Percentiles rank a stretch among this genome's conserved stretches.
Evolutionary conservation across 2,113 vertebrate genomes (phyloP).

Genomic region (Natator depressus): DNA sequence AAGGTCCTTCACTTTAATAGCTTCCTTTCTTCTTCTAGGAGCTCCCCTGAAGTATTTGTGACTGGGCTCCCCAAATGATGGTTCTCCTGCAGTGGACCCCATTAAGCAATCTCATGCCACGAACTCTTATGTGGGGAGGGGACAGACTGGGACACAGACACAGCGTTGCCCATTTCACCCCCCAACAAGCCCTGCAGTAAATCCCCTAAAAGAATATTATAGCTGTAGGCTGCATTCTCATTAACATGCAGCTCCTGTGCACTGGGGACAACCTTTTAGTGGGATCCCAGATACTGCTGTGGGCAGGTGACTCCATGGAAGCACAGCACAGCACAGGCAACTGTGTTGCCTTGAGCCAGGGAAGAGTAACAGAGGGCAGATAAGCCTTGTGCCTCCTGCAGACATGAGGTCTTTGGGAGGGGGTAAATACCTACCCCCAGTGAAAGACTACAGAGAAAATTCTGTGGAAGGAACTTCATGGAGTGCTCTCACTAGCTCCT

Average conservation of each 20-base stretch:
- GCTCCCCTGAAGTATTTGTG: neutral
- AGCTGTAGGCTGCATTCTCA: neutral
- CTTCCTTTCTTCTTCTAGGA: neutral
- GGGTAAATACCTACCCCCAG: neutral
- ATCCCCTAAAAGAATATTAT: neutral
- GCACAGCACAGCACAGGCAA: neutral
- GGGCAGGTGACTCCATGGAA: neutral
- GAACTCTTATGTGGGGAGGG: neutral
- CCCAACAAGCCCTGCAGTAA: neutral
- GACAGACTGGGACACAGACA: neutral
- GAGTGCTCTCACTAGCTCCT: neutral
- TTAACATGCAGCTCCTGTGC: neutral
- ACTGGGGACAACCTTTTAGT: neutral
- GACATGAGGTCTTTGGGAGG: neutral
- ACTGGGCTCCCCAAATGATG: neutral
- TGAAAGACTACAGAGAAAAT: neutral
- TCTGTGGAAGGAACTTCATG: neutral
- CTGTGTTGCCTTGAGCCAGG: neutral
- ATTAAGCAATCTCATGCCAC: fast-evolving
- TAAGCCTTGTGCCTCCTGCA: neutral
- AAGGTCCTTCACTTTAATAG: neutral
- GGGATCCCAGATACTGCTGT: neutral
- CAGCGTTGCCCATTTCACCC: neutral
- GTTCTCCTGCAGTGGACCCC: neutral
- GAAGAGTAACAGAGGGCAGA: neutral